Evolutionary conservation across 2,113 vertebrate species (phyloP), one percentile per base, ranked within the genome.

Genomic region (Ctenomys sociabilis): DNA sequence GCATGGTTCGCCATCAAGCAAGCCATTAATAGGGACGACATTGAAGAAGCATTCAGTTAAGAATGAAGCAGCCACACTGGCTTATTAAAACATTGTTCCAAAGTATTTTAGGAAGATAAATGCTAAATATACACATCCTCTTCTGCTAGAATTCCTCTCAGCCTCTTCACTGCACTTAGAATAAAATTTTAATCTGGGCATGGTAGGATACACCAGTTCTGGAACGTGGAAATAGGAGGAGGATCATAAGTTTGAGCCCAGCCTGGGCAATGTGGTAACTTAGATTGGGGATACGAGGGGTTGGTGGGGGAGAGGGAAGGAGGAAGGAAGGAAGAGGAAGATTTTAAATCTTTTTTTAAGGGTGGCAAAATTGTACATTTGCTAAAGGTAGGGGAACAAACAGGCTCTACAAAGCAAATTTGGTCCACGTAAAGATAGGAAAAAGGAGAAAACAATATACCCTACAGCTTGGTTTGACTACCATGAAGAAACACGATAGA

Each of bases 71-170:
- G 63, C 0, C n/a, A 37, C 40, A 64, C 12, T 17, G 54, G 40
- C 57, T 66, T 86, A 64, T 68, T 68, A 77, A 91, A 91, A 91
- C 83, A 40, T 21, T 81, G 32, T 66, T 82, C 35, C 10, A 82
- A 90, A 87, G 49, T 87, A 40, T 5, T 54, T 59, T 49, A 77
- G 11, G 83, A 85, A 63, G 19, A 54, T 24, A 32, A 43, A 68
- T 88, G 14, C 40, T 93, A 64, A 90, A 75, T 73, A 26, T 14
- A 88, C 73, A 45, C 40, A 72, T 12, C 24, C 24, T 11, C 35
- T 84, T 77, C 49, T 82, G 32, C 68, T 83, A 75, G 40, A 81
- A 59, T 43, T 37, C 40, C 28, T 89, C 49, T 80, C 43, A 30
- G 73, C 45, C 9, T 94, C 73, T 77, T 35, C 73, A 68, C 19